Evolutionary conservation across 2,113 vertebrate genomes (phyloP).

Genomic region (Phyllostomus hastatus): DNA sequence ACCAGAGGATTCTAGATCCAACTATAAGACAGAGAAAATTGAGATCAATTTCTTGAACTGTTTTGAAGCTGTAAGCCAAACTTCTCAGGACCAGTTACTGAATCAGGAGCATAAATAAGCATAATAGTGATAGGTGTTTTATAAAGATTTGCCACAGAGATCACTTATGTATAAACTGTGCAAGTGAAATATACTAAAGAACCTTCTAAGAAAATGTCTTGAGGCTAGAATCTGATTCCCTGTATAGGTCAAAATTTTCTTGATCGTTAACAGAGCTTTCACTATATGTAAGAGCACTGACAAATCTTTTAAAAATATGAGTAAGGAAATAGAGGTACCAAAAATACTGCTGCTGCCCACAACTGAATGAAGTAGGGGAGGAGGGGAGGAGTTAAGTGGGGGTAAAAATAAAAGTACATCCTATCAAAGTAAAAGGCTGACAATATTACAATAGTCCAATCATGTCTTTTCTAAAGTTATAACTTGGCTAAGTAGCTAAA

Average conservation of each 20-base stretch:
- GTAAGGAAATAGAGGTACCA: not conserved
- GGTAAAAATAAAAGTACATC: not conserved
- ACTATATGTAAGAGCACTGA: not conserved
- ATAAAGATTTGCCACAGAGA: not conserved
- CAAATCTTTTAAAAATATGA: not conserved
- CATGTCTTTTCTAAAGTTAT: not conserved
- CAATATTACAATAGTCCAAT: not conserved
- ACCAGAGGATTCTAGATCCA: not conserved
- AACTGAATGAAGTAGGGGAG: not conserved
- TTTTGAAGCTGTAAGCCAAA: not conserved
- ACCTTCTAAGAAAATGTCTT: not conserved
- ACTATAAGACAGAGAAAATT: not conserved
- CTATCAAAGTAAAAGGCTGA: not conserved
- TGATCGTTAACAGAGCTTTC: not conserved
- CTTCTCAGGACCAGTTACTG: not conserved
- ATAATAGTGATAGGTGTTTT: not conserved
- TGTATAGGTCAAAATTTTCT: not conserved
- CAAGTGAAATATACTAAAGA: not conserved
- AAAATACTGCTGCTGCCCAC: not conserved
- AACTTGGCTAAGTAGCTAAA: not conserved
- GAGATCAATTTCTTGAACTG: not conserved
- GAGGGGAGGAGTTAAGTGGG: accelerated
- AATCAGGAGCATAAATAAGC: not conserved
- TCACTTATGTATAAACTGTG: not conserved
- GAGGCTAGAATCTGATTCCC: not conserved